These are phyloP conservation scores for Palythoa grandiflora DNA, from an alignment of 92 coral and sea anemone genomes.

Conservation along the genomic window DNA sequence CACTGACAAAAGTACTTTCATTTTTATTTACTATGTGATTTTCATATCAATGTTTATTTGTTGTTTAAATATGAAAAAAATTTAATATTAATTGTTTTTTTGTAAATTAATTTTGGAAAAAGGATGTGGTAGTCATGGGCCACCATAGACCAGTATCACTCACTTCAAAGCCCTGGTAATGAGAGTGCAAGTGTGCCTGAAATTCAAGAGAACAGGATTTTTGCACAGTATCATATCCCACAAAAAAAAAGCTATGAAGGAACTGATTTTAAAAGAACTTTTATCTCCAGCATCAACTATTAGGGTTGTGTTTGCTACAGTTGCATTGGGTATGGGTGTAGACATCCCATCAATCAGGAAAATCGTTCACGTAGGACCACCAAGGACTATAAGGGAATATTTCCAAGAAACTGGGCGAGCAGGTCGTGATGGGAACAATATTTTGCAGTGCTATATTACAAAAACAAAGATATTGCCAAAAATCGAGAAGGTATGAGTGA, in stretches of 20 bases:
- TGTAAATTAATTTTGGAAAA: too few species aligned
- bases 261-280: conserved; percentile 39
- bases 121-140: too few species aligned
- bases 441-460: conserved; percentile 44
- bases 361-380: conserved; percentile 69
- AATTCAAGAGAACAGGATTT: conserved; percentile 39
- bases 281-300: conserved; percentile 1
- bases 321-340: conserved; percentile 78
- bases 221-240: conserved; percentile 49
- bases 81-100: too few species aligned
- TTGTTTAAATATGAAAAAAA: too few species aligned
- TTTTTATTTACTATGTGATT: too few species aligned
- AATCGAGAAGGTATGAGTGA: conserved; percentile 35
- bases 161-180: too few species aligned
- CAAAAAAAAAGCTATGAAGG: conserved; percentile 50
- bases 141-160: too few species aligned
- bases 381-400: conserved; percentile 61
- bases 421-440: conserved; percentile 65
- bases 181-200: background rate
- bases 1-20: too few species aligned
- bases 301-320: conserved; percentile 70
- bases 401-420: conserved; percentile 71
- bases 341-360: conserved; percentile 55
- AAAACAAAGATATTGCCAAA: conserved; percentile 51
- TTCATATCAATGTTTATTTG: too few species aligned